Conservation (phyloP, 2,888 invertebrate genomes). For the Rotaria socialis region DNA sequence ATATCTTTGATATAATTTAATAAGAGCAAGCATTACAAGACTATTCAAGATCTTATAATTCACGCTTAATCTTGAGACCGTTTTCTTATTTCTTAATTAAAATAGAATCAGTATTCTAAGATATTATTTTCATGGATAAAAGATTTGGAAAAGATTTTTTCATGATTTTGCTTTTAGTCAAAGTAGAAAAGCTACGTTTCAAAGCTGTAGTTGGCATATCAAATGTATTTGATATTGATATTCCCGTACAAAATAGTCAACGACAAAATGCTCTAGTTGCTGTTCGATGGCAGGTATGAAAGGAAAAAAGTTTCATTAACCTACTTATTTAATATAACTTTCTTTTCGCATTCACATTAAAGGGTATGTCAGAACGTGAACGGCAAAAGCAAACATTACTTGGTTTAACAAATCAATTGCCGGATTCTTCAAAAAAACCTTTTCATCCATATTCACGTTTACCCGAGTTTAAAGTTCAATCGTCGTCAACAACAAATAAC, state of each 20-base stretch:
- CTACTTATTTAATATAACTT: neutral
- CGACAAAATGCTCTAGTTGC: conserved; percentile 26
- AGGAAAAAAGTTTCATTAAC: neutral
- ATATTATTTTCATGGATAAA: no score
- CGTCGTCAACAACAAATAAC: conserved; percentile 23
- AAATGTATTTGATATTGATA: neutral
- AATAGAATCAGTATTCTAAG: no score
- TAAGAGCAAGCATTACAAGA: no score
- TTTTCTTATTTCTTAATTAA: no score
- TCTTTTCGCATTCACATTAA: neutral
- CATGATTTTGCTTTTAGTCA: neutral
- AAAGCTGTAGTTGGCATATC: neutral
- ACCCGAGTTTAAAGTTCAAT: conserved; percentile 35
- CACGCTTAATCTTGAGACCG: no score
- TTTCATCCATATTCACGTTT: conserved; percentile 26
- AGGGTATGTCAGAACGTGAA: conserved; percentile 27
- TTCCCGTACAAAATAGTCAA: conserved; percentile 30
- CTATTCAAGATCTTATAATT: no score
- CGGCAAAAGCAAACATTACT: conserved; percentile 34
- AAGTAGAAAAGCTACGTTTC: neutral
- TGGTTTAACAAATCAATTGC: conserved; percentile 27
- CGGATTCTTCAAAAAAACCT: neutral
- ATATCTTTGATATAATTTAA: no score
- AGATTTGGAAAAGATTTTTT: no score
- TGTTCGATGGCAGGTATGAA: conserved; percentile 16